A percentile compares a stretch with the other conserved stretches of the same genome.
Evolutionary conservation across 2,113 vertebrate genomes (phyloP).

Genomic region (Synchiropus splendidus): DNA sequence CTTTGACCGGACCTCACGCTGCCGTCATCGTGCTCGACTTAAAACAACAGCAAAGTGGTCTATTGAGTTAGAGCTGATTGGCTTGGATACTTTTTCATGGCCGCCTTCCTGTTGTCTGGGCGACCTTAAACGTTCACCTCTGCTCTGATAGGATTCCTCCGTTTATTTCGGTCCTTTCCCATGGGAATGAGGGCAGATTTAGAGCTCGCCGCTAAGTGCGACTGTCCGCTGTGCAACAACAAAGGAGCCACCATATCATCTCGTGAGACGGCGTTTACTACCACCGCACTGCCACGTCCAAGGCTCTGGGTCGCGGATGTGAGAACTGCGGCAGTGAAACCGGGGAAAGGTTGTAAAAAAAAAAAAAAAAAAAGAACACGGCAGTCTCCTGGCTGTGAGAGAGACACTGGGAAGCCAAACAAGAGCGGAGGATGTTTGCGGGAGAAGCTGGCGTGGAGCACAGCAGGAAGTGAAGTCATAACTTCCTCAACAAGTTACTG

Average conservation of each 20-base stretch:
- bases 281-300: constrained; percentile 16
- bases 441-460: constrained; percentile 10
- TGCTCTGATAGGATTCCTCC: constrained; percentile 58
- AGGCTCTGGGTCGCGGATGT: constrained; percentile 18
- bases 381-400: neutral
- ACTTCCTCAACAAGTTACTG: constrained; percentile 42
- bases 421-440: neutral
- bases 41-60: constrained; percentile 59
- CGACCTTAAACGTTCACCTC: constrained; percentile 51
- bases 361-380: constrained; percentile 19
- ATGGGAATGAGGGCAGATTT: constrained; percentile 50
- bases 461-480: constrained; percentile 40
- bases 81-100: constrained; percentile 58
- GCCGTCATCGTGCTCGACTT: constrained; percentile 56
- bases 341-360: constrained; percentile 30
- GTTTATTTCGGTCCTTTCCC: constrained; percentile 51
- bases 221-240: constrained; percentile 37
- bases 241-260: constrained; percentile 10
- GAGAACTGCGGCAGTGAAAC: constrained; percentile 33
- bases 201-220: constrained; percentile 33
- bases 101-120: constrained; percentile 63
- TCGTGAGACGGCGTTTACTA: constrained; percentile 33
- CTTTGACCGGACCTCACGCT: constrained; percentile 60
- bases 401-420: neutral
- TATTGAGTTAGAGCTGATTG: constrained; percentile 63